Percentiles rank a stretch among this genome's conserved stretches.
These are phyloP conservation scores for Cylloceria caligata DNA, from an alignment of 2,888 invertebrate species.

Conservation along the genomic window DNA sequence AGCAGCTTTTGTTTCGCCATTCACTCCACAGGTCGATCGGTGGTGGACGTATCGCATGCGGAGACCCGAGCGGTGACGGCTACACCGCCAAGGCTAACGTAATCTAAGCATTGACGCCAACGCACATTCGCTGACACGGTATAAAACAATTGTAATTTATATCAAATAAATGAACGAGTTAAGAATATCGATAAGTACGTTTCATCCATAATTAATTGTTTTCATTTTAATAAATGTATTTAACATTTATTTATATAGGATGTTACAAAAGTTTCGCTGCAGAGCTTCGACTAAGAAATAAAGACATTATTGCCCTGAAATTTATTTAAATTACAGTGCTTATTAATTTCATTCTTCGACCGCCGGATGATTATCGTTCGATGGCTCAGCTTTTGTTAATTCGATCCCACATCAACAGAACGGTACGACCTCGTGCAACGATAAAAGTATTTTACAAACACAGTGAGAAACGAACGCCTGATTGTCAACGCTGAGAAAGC, in stretches of 20 bases:
- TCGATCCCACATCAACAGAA: constrained; percentile 43
- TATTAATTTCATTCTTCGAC: constrained; percentile 20
- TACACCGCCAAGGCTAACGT: constrained; percentile 61
- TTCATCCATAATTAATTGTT: too few species aligned
- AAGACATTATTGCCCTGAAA: neutral
- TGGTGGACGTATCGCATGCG: constrained; percentile 40
- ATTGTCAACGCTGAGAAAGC: constrained; percentile 47
- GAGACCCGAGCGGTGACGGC: constrained; percentile 56
- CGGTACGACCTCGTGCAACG: constrained; percentile 51
- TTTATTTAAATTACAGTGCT: neutral
- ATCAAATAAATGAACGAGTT: neutral
- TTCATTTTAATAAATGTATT: neutral
- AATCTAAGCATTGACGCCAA: constrained; percentile 66
- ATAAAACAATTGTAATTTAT: constrained; percentile 55
- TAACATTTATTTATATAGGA: neutral
- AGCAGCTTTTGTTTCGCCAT: constrained; percentile 52
- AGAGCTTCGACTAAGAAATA: neutral
- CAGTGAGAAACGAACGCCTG: constrained; percentile 44
- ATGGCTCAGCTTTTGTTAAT: constrained; percentile 45
- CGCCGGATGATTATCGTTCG: constrained; percentile 35
- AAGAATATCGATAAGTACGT: neutral
- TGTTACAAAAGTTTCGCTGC: neutral
- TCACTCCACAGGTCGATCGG: constrained; percentile 54
- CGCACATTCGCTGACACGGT: constrained; percentile 53
- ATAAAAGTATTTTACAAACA: constrained; percentile 43